These are phyloP conservation scores for Octodon degus DNA, from an alignment of 2,113 vertebrate species.

Conservation along the genomic window DNA sequence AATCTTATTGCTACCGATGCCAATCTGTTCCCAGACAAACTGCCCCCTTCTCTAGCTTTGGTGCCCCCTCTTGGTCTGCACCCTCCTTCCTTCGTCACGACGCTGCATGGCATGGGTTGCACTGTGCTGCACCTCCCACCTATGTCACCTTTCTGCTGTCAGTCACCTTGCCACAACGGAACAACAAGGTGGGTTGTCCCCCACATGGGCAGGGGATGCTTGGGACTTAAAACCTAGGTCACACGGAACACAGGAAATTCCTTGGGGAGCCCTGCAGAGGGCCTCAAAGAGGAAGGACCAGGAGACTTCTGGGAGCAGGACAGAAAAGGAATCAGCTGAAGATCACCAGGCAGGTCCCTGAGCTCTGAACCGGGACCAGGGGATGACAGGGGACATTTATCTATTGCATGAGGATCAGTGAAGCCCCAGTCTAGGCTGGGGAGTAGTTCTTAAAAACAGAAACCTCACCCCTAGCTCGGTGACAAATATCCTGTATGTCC, in stretches of 20 bases:
- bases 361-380: neutral
- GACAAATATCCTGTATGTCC: neutral
- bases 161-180: neutral
- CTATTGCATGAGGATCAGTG: fast-evolving
- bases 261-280: neutral
- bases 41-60: neutral
- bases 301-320: neutral
- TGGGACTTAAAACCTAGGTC: neutral
- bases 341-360: neutral
- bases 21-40: neutral
- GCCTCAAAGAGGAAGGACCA: neutral
- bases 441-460: neutral
- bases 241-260: no score
- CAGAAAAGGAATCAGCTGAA: neutral
- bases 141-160: neutral
- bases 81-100: neutral
- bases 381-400: neutral
- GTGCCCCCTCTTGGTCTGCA: neutral
- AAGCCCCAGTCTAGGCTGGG: neutral
- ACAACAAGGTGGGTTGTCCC: neutral
- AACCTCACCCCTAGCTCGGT: neutral
- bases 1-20: neutral
- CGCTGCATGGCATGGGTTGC: no score
- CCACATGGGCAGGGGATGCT: neutral
- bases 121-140: neutral